A percentile compares a stretch with the other conserved stretches of the same genome.
Evolutionary conservation across 1,140 invertebrate species (phyloP).

Genomic region (Coelopa frigida): DNA sequence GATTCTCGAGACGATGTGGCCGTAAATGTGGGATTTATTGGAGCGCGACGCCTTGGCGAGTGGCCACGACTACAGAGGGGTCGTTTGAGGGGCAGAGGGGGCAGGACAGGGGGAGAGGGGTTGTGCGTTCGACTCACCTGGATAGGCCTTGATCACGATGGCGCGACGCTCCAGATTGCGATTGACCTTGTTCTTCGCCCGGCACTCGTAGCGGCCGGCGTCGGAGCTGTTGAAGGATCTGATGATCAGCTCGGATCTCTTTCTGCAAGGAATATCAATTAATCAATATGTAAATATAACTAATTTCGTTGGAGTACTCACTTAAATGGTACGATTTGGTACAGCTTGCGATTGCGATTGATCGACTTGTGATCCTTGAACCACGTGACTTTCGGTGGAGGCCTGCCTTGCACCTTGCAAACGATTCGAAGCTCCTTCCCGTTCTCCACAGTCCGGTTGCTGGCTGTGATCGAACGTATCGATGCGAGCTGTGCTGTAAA

Average conservation of each 20-base stretch:
- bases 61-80: no score
- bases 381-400: slow-evolving; percentile 64
- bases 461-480: slow-evolving; percentile 32
- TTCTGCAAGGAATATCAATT: slow-evolving; percentile 48
- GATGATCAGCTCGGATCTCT: slow-evolving; percentile 70
- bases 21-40: no score
- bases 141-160: slow-evolving; percentile 37
- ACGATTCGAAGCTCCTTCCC: slow-evolving; percentile 56
- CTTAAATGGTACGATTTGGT: slow-evolving; percentile 43
- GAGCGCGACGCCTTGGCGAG: no score
- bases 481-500: slow-evolving; percentile 44
- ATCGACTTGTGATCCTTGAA: slow-evolving; percentile 61
- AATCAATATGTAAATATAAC: slow-evolving; percentile 6
- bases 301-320: slow-evolving; percentile 22
- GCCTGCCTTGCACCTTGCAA: slow-evolving; percentile 60
- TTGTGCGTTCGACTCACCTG: slow-evolving; percentile 36
- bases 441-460: slow-evolving; percentile 37
- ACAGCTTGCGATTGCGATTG: slow-evolving; percentile 39
- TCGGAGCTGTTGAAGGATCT: slow-evolving; percentile 60
- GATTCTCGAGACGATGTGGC: no score
- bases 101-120: no score
- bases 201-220: slow-evolving; percentile 66
- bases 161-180: slow-evolving; percentile 28
- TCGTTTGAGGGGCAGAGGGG: no score
- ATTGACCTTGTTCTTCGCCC: slow-evolving; percentile 49